Conservation (phyloP, 2,113 vertebrate genomes). For the Callionymus lyra region DNA sequence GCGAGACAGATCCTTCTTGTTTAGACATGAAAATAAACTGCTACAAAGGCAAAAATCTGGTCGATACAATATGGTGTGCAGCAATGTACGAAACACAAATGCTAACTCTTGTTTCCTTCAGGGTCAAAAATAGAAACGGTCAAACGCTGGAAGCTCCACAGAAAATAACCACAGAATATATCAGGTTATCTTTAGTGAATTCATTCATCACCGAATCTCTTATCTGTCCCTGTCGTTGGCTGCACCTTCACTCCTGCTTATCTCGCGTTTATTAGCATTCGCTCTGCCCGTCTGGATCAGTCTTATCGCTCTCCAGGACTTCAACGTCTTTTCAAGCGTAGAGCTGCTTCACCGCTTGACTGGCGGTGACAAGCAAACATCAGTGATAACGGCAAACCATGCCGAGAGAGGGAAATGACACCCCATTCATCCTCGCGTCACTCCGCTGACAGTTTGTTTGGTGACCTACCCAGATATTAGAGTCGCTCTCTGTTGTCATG, state of each 20-base stretch:
- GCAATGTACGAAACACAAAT: no score
- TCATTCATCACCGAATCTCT: not conserved
- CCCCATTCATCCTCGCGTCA: not conserved
- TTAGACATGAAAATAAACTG: no score
- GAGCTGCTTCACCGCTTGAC: not conserved
- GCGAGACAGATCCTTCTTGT: no score
- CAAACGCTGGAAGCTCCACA: no score
- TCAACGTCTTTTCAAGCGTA: slow-evolving; percentile 1
- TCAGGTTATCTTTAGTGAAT: not conserved
- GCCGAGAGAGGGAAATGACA: slow-evolving; percentile 1
- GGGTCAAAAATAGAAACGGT: no score
- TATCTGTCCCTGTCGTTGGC: not conserved
- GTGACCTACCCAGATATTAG: not conserved
- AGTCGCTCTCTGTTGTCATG: slow-evolving; percentile 2
- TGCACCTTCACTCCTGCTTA: not conserved
- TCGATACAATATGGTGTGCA: no score
- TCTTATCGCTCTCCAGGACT: not conserved
- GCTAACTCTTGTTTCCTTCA: no score
- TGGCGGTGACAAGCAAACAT: slow-evolving; percentile 7
- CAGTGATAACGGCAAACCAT: slow-evolving; percentile 5
- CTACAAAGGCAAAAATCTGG: no score
- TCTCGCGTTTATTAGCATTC: slow-evolving; percentile 2
- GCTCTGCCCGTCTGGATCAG: not conserved
- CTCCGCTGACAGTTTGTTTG: not conserved
- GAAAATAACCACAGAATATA: no score